A percentile compares a stretch with the other conserved stretches of the same genome.
These are phyloP conservation scores for Picus viridis DNA, from an alignment of 2,797 vertebrate species.

Conservation along the genomic window DNA sequence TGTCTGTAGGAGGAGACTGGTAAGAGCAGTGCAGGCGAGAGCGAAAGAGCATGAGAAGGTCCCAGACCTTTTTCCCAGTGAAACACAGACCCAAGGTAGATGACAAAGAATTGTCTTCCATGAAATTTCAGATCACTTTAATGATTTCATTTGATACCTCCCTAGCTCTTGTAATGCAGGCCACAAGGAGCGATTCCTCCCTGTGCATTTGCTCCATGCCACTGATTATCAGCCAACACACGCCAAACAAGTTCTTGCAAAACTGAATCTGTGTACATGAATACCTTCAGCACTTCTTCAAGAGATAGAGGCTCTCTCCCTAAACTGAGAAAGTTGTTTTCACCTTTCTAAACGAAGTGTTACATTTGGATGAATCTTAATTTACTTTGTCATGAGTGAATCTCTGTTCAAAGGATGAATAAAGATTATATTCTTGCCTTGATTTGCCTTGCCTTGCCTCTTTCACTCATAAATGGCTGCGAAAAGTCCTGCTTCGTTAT, in stretches of 20 bases:
- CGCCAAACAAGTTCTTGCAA: background rate
- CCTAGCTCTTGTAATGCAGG: background rate
- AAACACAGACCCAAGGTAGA: background rate
- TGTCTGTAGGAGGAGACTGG: background rate
- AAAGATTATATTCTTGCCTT: background rate
- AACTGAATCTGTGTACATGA: background rate
- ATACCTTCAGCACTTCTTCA: background rate
- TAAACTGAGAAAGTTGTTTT: background rate
- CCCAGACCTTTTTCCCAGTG: background rate
- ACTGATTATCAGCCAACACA: background rate
- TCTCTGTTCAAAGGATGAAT: background rate
- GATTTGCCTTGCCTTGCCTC: background rate
- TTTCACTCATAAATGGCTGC: background rate
- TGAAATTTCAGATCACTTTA: background rate
- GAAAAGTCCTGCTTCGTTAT: constrained; percentile 10
- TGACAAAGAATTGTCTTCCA: background rate
- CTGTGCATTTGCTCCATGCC: background rate
- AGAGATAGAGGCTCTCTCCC: background rate
- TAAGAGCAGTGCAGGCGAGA: background rate
- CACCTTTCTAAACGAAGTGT: background rate
- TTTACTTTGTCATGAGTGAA: background rate
- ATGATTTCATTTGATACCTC: background rate
- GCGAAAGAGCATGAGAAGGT: background rate
- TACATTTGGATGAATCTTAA: background rate
- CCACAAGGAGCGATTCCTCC: background rate